phyloP scores from a whole-genome alignment of 1,140 invertebrate genomes.

The Euura lappo region DNA sequence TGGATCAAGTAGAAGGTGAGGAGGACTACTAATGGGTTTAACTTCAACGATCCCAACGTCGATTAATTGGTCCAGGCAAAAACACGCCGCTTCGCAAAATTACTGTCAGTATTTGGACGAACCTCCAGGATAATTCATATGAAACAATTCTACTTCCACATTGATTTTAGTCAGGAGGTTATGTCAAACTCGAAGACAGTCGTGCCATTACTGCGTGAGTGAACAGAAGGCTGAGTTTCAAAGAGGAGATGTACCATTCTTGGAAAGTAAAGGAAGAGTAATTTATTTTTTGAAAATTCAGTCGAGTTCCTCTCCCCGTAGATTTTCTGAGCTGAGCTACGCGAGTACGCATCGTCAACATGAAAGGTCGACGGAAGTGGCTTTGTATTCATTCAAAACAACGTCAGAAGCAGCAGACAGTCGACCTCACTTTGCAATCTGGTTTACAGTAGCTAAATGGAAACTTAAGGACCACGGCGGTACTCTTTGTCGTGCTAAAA shows the following conservation, averaged over 20 bases:
- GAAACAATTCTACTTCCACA: no score
- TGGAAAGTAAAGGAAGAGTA: not conserved
- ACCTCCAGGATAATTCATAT: no score
- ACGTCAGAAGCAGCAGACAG: conserved; percentile 37
- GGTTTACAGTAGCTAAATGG: conserved; percentile 35
- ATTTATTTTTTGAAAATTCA: not conserved
- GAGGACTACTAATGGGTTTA: not conserved
- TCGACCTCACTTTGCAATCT: conserved; percentile 26
- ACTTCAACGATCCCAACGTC: not conserved
- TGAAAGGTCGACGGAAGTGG: conserved; percentile 36
- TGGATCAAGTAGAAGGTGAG: not conserved
- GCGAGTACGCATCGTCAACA: conserved; percentile 36
- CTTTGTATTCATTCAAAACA: conserved; percentile 45
- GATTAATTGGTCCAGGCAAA: no score
- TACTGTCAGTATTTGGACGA: no score
- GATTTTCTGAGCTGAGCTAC: not conserved
- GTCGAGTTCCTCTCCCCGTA: not conserved
- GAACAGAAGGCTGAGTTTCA: not conserved
- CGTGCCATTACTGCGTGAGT: no score
- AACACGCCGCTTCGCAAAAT: no score
- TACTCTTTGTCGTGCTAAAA: no score
- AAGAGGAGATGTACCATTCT: not conserved
- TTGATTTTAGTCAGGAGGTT: no score
- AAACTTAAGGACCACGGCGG: conserved; percentile 39
- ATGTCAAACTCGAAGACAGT: no score